A percentile compares a stretch with the other conserved stretches of the same genome.
phyloP scores from a whole-genome alignment of 2,113 vertebrate species.

The Sylvilagus bachmani region DNA sequence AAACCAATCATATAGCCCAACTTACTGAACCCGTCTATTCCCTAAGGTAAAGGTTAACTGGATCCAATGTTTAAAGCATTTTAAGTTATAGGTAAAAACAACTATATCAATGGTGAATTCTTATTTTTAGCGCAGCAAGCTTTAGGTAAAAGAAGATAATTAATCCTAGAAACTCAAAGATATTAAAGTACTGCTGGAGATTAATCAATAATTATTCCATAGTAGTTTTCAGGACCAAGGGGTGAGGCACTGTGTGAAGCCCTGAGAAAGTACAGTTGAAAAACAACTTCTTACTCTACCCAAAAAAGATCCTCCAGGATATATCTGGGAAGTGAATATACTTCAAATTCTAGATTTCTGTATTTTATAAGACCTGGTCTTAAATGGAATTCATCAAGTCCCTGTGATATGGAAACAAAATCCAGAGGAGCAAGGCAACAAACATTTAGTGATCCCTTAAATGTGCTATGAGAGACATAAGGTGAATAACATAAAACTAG shows the following conservation, averaged over 20 bases:
- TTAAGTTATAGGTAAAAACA: slow-evolving; percentile 57
- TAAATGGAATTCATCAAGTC: neutral
- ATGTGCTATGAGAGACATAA: neutral
- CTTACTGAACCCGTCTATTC: neutral
- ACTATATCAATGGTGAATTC: slow-evolving; percentile 21
- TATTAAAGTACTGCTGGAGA: slow-evolving; percentile 61
- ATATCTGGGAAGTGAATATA: neutral
- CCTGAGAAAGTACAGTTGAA: neutral
- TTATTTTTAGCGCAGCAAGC: slow-evolving; percentile 52
- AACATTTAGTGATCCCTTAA: neutral
- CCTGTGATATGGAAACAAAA: neutral
- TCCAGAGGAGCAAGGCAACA: neutral
- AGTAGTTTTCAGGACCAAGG: neutral
- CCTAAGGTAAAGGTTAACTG: slow-evolving; percentile 25
- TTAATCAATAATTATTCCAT: slow-evolving; percentile 55
- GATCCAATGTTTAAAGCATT: slow-evolving; percentile 48
- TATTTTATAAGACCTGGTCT: neutral
- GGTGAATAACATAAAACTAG: neutral
- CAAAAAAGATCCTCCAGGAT: neutral
- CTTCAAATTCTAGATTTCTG: slow-evolving; percentile 1
- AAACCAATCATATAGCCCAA: neutral
- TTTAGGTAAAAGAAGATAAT: slow-evolving; percentile 64
- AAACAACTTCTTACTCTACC: neutral
- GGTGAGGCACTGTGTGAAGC: neutral
- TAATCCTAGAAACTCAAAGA: slow-evolving; percentile 44